Evolutionary conservation across 2,888 invertebrate genomes (phyloP), one percentile per base, ranked within the genome.

Genomic region (Diarsia rubi): DNA sequence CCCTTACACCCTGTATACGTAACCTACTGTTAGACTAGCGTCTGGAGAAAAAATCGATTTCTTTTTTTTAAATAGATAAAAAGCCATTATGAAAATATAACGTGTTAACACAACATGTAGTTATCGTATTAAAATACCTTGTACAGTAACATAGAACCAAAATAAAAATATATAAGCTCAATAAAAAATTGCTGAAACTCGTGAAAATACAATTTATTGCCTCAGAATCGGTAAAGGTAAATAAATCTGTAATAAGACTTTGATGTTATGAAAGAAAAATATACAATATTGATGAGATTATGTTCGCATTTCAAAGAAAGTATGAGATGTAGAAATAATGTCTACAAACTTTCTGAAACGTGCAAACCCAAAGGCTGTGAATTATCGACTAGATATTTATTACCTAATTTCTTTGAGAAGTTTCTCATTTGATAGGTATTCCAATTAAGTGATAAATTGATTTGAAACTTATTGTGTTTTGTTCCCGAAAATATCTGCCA

Each of bases 231-330:
- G 64, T 68, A 64, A 73, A 82, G 75, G 82, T 85, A 82, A 85
- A 83, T 79, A 85, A 85, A 70, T 85, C 68, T 68, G 63, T 79
- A 75, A 82, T 73, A 78, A 66, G 65, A 73, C 62, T 79, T 75
- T 66, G 79, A 72, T 73, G 37, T 49, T 82, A 67, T 75, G 75
- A 82, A 82, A 82, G 69, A 73, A 73, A 79, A 79, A 79, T 69
- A 79, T 79, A 73, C 60, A 69, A 44, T 66, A 63, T 73, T 73
- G 73, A 79, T 73, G 69, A 64, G 79, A 83, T 72, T 83, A 82
- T 52, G 16, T 72, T 79, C 68, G 52, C 27, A 75, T 73, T 64
- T 67, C 66, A 37, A 8, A 60, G 14, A 60, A 66, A 60, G n/a
- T 47, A 59, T 5, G 27, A 37, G 57, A 68, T 37, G 54, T 59